Evolutionary conservation across 2,888 invertebrate genomes (phyloP), one percentile per base, ranked within the genome.

Genomic region (Ceriagrion tenellum): DNA sequence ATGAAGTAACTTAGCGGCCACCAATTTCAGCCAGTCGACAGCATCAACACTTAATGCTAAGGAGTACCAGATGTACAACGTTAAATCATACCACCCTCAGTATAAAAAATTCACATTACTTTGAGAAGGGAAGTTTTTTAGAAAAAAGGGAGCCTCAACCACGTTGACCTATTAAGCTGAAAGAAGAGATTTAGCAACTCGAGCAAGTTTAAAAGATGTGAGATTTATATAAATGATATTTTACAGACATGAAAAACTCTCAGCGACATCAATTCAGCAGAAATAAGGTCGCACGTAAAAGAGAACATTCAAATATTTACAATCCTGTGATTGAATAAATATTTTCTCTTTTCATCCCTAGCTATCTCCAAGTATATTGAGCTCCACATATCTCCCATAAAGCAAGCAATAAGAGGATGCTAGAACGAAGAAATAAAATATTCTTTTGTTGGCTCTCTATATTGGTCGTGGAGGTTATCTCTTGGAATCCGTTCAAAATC

Each of bases 301-400:
- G 13, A 30, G 13, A 81, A 35, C 35, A 81, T 81, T 30, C 74
- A 81, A 35, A 30, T 30, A 81, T 81, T 81, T 81, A 81, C 6
- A 81, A n/a, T 35, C 74, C n/a, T 30, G 74, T 81, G 74, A 81
- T 81, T 81, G 74, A 81, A 81, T 81, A 81, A 81, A 81, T 81
- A 81, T 81, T 81, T 30, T 81, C 69, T 81, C 30, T 30, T 81
- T 81, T 81, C 74, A 81, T 35, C n/a, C 35, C 74, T 30, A 35
- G 12, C 74, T 81, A 16, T 81, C 74, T 81, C 74, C 74, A 30
- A 81, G 74, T 30, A 81, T 81, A 81, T 81, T 35, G 74, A 81
- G 74, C 35, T 35, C 74, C 74, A 81, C 74, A 30, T 35, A 81
- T 81, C 74, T 81, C 30, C 74, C 74, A 81, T 81, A 35, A 81